Evolutionary conservation across 2,797 vertebrate genomes (phyloP).

Genomic region (Semaprochilodus insignis): DNA sequence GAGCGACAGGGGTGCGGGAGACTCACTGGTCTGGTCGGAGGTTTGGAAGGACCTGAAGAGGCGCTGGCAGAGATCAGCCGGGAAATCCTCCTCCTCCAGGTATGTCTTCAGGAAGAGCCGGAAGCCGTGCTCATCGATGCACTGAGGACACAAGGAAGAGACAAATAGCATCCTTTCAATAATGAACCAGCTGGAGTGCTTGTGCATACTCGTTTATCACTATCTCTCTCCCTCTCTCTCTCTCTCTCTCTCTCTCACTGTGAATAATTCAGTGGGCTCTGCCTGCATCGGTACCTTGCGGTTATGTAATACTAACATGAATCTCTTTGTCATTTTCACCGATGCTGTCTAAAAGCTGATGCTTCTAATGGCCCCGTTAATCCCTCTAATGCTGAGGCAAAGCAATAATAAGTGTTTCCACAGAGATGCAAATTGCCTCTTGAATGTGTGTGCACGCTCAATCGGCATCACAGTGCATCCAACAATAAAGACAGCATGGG

Average conservation of each 20-base stretch:
- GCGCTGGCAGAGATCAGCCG: conserved; percentile 82
- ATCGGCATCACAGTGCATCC: not conserved
- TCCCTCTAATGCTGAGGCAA: no score
- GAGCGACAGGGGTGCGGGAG: not conserved
- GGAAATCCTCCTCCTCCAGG: conserved; percentile 87
- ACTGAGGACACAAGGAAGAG: conserved; percentile 68
- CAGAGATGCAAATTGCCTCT: not conserved
- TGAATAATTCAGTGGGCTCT: not conserved
- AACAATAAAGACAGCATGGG: not conserved
- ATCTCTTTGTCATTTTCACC: not conserved
- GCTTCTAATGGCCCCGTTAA: not conserved
- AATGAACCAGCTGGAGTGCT: not conserved
- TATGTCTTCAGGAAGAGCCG: conserved; percentile 88
- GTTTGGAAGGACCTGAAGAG: conserved; percentile 91
- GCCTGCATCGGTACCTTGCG: not conserved
- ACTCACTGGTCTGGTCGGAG: conserved; percentile 75
- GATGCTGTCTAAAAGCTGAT: not conserved
- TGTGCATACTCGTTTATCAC: conserved; percentile 2
- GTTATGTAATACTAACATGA: not conserved
- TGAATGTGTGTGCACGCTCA: not conserved
- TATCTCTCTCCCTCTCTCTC: not conserved
- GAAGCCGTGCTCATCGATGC: conserved; percentile 89
- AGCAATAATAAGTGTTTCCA: not conserved
- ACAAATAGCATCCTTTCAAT: not conserved
- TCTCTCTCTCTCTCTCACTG: not conserved